A percentile compares a stretch with the other conserved stretches of the same genome.
Evolutionary conservation across 2,797 vertebrate species (phyloP).

Genomic region (Chrosomus eos): DNA sequence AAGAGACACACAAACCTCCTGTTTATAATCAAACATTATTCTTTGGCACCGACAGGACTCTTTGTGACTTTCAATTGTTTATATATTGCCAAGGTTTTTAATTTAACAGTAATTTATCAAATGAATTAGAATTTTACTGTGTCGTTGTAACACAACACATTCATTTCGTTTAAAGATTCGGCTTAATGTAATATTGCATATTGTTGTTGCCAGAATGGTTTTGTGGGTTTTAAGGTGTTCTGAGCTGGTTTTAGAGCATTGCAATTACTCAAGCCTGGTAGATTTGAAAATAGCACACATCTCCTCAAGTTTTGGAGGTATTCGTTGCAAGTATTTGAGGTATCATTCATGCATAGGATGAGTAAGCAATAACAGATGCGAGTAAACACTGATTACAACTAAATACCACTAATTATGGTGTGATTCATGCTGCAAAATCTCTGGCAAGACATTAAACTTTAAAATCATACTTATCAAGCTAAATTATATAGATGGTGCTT

Average conservation of each 20-base stretch:
- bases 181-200: not conserved
- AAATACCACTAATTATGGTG: conserved; percentile 2
- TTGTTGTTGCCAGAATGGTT: not conserved
- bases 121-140: not conserved
- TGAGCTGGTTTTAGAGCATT: not conserved
- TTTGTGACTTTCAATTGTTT: not conserved
- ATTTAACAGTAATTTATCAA: not conserved
- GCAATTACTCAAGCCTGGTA: not conserved
- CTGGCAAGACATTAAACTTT: conserved; percentile 9
- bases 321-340: not conserved
- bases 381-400: not conserved
- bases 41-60: not conserved
- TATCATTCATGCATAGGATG: not conserved
- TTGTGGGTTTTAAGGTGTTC: not conserved
- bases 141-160: not conserved
- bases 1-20: not conserved
- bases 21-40: not conserved
- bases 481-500: conserved; percentile 16
- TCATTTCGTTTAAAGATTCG: not conserved
- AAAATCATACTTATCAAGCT: conserved; percentile 19
- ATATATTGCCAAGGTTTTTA: not conserved
- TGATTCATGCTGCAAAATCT: not conserved
- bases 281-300: not conserved
- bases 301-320: not conserved
- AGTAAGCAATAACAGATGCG: not conserved